Evolutionary conservation across 2,113 vertebrate genomes (phyloP).

Genomic region (Clarias batrachus): DNA sequence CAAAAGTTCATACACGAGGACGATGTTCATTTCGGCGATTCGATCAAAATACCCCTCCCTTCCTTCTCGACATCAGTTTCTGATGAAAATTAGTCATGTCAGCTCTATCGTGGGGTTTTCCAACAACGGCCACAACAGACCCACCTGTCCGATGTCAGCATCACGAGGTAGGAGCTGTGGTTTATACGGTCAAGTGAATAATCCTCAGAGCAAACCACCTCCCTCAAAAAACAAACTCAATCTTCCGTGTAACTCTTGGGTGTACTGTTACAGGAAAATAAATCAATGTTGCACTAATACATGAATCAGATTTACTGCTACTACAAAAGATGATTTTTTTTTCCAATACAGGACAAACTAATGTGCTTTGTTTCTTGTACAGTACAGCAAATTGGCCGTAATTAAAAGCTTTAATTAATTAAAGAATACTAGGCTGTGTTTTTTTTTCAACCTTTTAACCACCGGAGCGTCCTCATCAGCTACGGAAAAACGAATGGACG

Average conservation of each 20-base stretch:
- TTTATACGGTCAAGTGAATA: not conserved
- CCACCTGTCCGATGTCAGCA: slow-evolving; percentile 15
- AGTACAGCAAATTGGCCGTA: not conserved
- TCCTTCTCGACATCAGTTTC: not conserved
- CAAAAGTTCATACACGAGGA: not conserved
- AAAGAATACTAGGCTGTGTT: not conserved
- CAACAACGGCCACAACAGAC: slow-evolving; percentile 10
- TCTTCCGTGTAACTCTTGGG: not conserved
- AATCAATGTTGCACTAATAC: not conserved
- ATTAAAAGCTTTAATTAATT: not conserved
- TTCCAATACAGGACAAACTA: not conserved
- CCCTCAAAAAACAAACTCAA: not conserved
- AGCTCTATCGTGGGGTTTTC: slow-evolving; percentile 12
- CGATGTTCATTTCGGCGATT: not conserved
- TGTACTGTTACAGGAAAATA: not conserved
- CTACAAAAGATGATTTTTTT: not conserved
- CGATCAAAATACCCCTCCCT: not conserved
- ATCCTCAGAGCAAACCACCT: not conserved
- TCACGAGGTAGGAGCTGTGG: not conserved
- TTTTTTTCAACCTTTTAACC: not conserved
- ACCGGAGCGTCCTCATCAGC: no score
- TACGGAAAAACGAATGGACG: not conserved
- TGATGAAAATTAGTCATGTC: slow-evolving; percentile 3
- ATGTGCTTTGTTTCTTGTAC: not conserved
- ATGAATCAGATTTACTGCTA: not conserved